Evolutionary conservation across 2,888 invertebrate genomes (phyloP), one percentile per base, ranked within the genome.

Genomic region (Stratiomys singularior): DNA sequence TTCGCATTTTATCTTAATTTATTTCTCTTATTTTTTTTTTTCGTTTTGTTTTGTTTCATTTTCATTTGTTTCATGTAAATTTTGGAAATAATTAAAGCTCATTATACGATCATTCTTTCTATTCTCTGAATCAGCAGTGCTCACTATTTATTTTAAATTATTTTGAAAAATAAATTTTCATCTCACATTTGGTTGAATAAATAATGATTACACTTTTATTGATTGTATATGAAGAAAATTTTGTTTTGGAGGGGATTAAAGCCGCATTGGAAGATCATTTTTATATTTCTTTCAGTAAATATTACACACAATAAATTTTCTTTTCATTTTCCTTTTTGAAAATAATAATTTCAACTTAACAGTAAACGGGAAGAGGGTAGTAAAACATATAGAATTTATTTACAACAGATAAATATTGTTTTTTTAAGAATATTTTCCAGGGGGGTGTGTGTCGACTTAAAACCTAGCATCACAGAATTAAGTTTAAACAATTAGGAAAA

Each of bases 381-480:
- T 56, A 27, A 72, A 25, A 28, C 9, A 25, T 28, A 25, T 64
- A 64, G 0, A n/a, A 28, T 64, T 13, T 63, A 63, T 25, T 15
- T 13, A 63, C 13, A 63, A 63, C 9, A 63, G 63, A 9, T n/a
- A n/a, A n/a, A n/a, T n/a, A n/a, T n/a, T n/a, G 23, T 25, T n/a
- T 30, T n/a, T 64, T 64, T 15, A 21, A n/a, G 44, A 21, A 72
- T 74, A 74, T 74, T 58, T 74, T 23, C 71, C 28, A 37, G 21
- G 46, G 37, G 21, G 30, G 30, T 5, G n/a, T 30, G 23, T 25
- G 25, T 47, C 60, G 7, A 71, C 79, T 77, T 79, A 79, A 77
- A 77, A 77, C 77, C 79, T 79, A 79, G 67, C 79, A 79, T 79
- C 79, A 79, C 79, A 79, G 79, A 76, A 79, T 72, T 66, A 79